Percentiles rank a stretch among this genome's conserved stretches.
phyloP scores from a whole-genome alignment of 2,113 vertebrate species.

The Neofelis nebulosa region DNA sequence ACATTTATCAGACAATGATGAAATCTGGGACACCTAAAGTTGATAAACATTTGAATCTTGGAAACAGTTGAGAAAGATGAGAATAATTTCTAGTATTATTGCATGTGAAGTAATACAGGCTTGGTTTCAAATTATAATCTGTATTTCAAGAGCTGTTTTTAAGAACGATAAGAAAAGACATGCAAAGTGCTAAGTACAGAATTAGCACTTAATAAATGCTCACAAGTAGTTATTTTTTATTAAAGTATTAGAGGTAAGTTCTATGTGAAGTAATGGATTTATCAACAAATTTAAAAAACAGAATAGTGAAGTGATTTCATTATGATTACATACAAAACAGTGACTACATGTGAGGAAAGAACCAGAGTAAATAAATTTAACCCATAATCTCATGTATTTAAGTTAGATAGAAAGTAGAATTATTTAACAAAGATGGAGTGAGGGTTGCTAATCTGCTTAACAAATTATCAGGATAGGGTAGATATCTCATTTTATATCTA shows the following conservation, averaged over 20 bases:
- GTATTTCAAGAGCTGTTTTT: background rate
- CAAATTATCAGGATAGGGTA: background rate
- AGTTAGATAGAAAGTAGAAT: background rate
- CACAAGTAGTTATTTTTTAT: background rate
- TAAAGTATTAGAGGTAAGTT: background rate
- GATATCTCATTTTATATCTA: background rate
- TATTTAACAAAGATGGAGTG: background rate
- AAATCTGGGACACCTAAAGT: background rate
- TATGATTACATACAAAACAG: background rate
- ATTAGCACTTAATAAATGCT: background rate
- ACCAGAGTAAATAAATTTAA: background rate
- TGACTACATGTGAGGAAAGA: background rate
- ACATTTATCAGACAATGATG: background rate
- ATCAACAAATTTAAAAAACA: conserved; percentile 38
- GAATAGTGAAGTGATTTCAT: background rate
- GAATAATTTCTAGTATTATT: background rate
- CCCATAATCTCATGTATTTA: background rate
- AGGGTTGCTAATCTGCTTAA: background rate
- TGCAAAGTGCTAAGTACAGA: background rate
- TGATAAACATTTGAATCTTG: background rate
- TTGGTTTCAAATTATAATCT: background rate
- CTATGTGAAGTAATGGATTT: background rate
- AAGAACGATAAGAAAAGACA: background rate
- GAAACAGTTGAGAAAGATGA: background rate
- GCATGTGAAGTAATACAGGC: background rate